Conservation (phyloP, 2,113 vertebrate genomes). For the Rhizomys pruinosus region DNA sequence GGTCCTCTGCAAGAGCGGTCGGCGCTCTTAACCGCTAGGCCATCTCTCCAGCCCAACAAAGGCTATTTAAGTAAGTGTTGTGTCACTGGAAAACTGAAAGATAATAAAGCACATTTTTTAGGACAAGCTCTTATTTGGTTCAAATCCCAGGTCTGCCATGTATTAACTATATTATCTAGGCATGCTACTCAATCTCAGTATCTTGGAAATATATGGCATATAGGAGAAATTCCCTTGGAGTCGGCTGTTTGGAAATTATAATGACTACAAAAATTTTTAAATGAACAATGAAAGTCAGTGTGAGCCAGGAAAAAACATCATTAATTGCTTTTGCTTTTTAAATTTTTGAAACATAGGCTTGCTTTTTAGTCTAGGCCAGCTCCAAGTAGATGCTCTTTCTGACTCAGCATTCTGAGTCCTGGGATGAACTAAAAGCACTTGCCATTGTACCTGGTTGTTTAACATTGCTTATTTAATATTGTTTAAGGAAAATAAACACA, state of each 20-base stretch:
- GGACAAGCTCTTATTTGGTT: neutral
- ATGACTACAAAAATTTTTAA: neutral
- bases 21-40: too few relatives aligned
- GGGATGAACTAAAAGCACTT: neutral
- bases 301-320: neutral
- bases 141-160: neutral
- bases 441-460: neutral
- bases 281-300: neutral
- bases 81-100: neutral
- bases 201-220: neutral
- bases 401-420: neutral
- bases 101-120: neutral
- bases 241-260: neutral
- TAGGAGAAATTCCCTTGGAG: neutral
- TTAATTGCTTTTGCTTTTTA: neutral
- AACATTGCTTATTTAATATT: neutral
- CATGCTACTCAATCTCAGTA: neutral
- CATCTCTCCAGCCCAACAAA: too few relatives aligned
- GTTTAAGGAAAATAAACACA: neutral
- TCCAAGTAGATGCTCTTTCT: neutral
- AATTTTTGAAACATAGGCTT: neutral
- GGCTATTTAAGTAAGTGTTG: constrained; percentile 13
- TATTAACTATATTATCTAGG: neutral
- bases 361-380: neutral
- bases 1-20: too few relatives aligned